A percentile compares a stretch with the other conserved stretches of the same genome.
These are phyloP conservation scores for Carapus acus DNA, from an alignment of 2,797 vertebrate species.

Conservation along the genomic window DNA sequence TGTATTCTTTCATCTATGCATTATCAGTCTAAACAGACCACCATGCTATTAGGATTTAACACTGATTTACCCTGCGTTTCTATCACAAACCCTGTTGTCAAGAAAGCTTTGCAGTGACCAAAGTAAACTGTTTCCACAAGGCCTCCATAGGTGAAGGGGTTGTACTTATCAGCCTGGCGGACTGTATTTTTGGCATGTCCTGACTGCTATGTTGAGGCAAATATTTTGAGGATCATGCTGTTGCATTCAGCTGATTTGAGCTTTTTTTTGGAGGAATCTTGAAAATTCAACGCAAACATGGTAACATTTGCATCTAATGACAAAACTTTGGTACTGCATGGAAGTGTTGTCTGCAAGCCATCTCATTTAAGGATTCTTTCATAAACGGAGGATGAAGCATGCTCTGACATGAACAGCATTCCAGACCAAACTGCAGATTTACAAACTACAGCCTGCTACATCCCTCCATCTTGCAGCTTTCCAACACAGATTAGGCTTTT, in stretches of 20 bases:
- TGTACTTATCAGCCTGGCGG: conserved; percentile 23
- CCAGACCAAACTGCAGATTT: conserved; percentile 69
- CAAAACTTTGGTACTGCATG: conserved; percentile 6
- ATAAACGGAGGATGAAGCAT: conserved; percentile 67
- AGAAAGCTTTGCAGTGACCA: conserved; percentile 16
- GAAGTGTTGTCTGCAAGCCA: conserved; percentile 54
- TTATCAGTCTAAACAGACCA: conserved; percentile 18
- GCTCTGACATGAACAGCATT: conserved; percentile 76
- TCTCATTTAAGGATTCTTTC: conserved; percentile 74
- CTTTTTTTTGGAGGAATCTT: neutral
- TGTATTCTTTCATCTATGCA: conserved; percentile 10
- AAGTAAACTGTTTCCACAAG: conserved; percentile 34
- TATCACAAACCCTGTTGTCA: conserved; percentile 15
- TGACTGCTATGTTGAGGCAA: conserved; percentile 12
- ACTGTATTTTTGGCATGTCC: conserved; percentile 22
- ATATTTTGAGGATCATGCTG: neutral
- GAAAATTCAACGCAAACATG: neutral
- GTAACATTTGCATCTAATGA: neutral
- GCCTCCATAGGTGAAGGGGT: conserved; percentile 20
- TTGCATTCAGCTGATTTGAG: no score
- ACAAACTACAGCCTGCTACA: conserved; percentile 49
- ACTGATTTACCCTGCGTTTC: conserved; percentile 21
- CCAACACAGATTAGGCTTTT: no score
- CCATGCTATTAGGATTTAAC: conserved; percentile 5
- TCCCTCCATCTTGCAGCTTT: conserved; percentile 42